Base-by-base conservation (phyloP, 2,888 invertebrate genomes). In the Iselma pallidipennis region DNA sequence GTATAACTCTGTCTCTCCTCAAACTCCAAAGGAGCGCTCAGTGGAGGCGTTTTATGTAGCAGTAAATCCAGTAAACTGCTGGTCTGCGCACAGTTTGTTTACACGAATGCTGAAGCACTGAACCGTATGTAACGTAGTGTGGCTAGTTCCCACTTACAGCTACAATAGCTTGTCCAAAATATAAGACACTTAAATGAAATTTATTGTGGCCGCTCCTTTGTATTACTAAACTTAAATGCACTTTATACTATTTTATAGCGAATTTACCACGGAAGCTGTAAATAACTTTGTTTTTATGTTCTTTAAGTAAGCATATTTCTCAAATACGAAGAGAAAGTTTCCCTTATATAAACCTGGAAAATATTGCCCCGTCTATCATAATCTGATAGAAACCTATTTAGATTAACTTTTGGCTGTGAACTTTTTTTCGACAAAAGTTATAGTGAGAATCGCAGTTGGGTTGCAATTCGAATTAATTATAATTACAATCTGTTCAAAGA, bases 41-140 rank as follows among this genome's bases (percentile, higher is more conserved):
- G 71, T 70, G 75, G 71, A 76, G 77, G 77, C 75, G 77, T 77
- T 77, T 76, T 76, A 76, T 76, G 76, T 74, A 67, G 77, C 76
- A 74, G 77, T 78, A 78, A 78, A 78, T 78, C 72, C 74, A 69
- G 74, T 72, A 75, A 78, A 77, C 77, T 76, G 76, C 76, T 75
- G 72, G 74, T 72, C 74, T 73, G 72, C 72, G 72, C 76, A 73
- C 76, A 75, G 74, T 76, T 76, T 78, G 77, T 78, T 76, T 77
- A 78, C 78, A 78, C 76, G 74, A 76, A 74, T 68, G 71, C 68
- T 66, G 68, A 71, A 69, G 72, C 72, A 71, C 71, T 67, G 72
- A 69, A 72, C 74, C 75, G 71, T 74, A 74, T 69, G 75, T 75
- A 76, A 73, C 73, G 61, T 64, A 64, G 64, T 66, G 68, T 66